phyloP scores from a whole-genome alignment of 2,888 invertebrate genomes.

The Ectemnius cavifrons region DNA sequence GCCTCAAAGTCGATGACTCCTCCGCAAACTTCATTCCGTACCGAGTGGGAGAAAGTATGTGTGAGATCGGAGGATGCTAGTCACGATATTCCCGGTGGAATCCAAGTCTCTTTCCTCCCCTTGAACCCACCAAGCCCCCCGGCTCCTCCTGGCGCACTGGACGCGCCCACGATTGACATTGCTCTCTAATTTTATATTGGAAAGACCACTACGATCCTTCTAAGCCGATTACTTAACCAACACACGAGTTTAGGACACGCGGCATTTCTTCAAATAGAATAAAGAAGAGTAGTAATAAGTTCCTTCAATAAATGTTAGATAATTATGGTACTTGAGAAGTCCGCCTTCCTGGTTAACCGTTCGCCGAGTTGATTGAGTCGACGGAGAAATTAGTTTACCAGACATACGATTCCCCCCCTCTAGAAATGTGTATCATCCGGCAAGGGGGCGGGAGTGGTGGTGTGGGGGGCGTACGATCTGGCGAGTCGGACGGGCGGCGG shows the following conservation, averaged over 20 bases:
- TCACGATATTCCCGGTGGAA: slow-evolving; percentile 56
- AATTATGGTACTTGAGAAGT: no score
- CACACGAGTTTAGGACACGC: not conserved
- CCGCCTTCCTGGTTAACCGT: no score
- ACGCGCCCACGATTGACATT: slow-evolving; percentile 12
- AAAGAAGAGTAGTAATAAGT: no score
- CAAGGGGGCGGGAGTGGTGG: no score
- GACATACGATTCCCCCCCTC: no score
- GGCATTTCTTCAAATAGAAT: no score
- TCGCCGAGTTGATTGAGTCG: no score
- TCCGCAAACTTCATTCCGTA: slow-evolving; percentile 57
- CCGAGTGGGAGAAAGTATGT: slow-evolving; percentile 55
- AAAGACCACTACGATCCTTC: not conserved
- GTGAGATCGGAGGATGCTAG: slow-evolving; percentile 52
- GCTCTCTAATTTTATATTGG: slow-evolving; percentile 21
- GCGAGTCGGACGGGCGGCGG: no score
- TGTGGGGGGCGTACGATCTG: no score
- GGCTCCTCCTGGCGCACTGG: slow-evolving; percentile 22
- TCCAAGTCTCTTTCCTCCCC: slow-evolving; percentile 41
- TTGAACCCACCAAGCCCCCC: slow-evolving; percentile 18
- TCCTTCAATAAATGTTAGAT: no score
- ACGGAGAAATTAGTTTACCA: no score
- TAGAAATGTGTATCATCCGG: no score
- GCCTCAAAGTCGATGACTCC: slow-evolving; percentile 54
- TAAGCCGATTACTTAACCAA: slow-evolving; percentile 20